Evolutionary conservation across 2,888 invertebrate genomes (phyloP).

Genomic region (Drosophila austrosaltans): DNA sequence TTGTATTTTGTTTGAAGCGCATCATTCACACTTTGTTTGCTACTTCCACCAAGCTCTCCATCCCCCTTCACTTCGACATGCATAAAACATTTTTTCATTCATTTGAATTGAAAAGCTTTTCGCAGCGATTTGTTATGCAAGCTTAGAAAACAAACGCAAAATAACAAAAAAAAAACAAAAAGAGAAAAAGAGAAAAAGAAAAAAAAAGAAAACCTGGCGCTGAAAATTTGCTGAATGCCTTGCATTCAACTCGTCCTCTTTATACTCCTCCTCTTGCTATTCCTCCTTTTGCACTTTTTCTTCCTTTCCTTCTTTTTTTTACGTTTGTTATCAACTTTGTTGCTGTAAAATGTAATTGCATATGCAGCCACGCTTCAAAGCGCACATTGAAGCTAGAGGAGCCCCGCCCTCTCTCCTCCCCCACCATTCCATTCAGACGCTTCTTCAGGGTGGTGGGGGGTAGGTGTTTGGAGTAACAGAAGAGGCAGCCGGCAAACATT

Average conservation of each 20-base stretch:
- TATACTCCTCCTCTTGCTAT: conserved; percentile 6
- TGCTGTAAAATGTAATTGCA: conserved; percentile 72
- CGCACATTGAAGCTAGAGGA: conserved; percentile 50
- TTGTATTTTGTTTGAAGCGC: conserved; percentile 47
- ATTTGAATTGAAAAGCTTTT: conserved; percentile 74
- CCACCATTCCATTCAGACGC: not conserved
- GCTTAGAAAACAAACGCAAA: conserved; percentile 64
- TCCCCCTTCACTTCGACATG: conserved; percentile 44
- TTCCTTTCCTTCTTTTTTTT: conserved; percentile 31
- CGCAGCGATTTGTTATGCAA: conserved; percentile 71
- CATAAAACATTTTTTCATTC: conserved; percentile 71
- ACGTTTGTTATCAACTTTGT: conserved; percentile 72
- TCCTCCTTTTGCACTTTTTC: conserved; percentile 4
- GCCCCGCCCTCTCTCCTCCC: not conserved
- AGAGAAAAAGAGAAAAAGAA: conserved; percentile 18
- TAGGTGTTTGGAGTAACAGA: not conserved
- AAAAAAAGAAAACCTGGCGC: conserved; percentile 63
- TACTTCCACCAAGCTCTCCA: not conserved
- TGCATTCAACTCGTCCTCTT: conserved; percentile 33
- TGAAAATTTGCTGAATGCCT: conserved; percentile 67
- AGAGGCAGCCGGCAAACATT: conserved; percentile 34
- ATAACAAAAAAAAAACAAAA: conserved; percentile 20
- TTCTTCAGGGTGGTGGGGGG: not conserved
- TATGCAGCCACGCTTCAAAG: conserved; percentile 72
- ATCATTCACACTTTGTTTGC: conserved; percentile 68